Evolutionary conservation across 2,888 invertebrate species (phyloP), one percentile per base, ranked within the genome.

Genomic region (Chrysomela aeneicollis): DNA sequence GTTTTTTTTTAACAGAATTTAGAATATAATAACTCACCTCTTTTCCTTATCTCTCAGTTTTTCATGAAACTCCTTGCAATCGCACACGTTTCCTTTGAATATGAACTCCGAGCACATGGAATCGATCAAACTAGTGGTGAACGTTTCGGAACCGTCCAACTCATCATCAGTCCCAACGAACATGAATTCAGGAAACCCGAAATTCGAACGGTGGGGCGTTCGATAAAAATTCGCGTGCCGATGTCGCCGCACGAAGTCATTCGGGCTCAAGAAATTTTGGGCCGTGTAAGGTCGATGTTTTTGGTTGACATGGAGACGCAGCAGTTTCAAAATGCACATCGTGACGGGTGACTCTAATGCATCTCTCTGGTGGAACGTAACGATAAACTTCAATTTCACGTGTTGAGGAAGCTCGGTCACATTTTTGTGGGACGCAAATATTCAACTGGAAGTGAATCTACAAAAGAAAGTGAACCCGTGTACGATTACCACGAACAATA

Each of bases 261-360:
- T 67, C 35, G 35, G 61, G 21, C 37, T 65, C 50, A 66, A 59
- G 32, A 59, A 69, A 32, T 86, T 85, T 62, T 80, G 84, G 69
- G 59, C 62, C 35, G 18, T 60, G 32, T 64, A 64, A 21, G 61
- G 63, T 58, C 54, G 63, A 32, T 66, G 63, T 52, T 66, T 70
- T 54, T 87, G 85, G 15, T 84, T 84, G 42, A 87, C 85, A 69
- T 87, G 87, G 22, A 87, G 77, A 6, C 86, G 84, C 47, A 87
- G 73, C 51, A 87, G 84, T 77, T 87, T 87, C 15, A 87, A 79
- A 74, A 87, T 85, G 77, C 87, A 87, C 87, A 87, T 87, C 63
- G 61, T 65, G 26, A 9, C 15, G 5, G 21, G 26, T 9, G 10
- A 19, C 10, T 26, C 15, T 35, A 35, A 9, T 22, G 21, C 55